Conservation (phyloP, 2,113 vertebrate genomes). For the Myotis lucifugus region DNA sequence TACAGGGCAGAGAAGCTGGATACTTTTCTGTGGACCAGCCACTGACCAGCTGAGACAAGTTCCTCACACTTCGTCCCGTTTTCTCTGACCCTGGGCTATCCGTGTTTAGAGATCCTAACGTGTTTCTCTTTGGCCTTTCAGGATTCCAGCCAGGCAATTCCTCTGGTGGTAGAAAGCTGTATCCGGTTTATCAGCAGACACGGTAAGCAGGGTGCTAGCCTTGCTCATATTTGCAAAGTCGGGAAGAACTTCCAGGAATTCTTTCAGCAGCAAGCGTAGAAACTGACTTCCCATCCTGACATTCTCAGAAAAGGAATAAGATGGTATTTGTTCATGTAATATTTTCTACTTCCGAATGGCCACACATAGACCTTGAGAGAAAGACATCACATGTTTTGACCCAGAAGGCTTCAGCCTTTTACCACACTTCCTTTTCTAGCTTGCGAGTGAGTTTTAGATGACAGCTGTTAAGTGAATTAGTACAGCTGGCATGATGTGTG, state of each 20-base stretch:
- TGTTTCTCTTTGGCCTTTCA: constrained; percentile 73
- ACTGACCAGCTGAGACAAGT: background rate
- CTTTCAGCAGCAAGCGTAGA: constrained; percentile 17
- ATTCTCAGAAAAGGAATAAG: constrained; percentile 31
- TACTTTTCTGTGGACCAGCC: background rate
- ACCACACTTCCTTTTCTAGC: background rate
- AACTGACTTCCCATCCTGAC: background rate
- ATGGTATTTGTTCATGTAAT: background rate
- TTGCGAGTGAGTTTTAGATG: background rate
- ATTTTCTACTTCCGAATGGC: background rate
- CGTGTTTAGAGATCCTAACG: background rate
- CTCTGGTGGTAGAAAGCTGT: constrained; percentile 97
- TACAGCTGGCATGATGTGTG: background rate
- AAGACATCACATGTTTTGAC: background rate
- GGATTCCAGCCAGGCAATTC: constrained; percentile 94
- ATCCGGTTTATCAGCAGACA: constrained; percentile 98
- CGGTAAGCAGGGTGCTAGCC: constrained; percentile 85
- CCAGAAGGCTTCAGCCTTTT: background rate
- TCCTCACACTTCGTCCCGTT: background rate
- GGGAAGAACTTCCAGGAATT: constrained; percentile 56
- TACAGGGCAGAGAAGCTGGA: background rate
- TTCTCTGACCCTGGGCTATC: background rate
- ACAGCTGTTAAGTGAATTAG: background rate
- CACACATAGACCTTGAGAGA: background rate
- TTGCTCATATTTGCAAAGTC: constrained; percentile 47